phyloP scores from a whole-genome alignment of 2,113 vertebrate species.

The Chunga burmeisteri region DNA sequence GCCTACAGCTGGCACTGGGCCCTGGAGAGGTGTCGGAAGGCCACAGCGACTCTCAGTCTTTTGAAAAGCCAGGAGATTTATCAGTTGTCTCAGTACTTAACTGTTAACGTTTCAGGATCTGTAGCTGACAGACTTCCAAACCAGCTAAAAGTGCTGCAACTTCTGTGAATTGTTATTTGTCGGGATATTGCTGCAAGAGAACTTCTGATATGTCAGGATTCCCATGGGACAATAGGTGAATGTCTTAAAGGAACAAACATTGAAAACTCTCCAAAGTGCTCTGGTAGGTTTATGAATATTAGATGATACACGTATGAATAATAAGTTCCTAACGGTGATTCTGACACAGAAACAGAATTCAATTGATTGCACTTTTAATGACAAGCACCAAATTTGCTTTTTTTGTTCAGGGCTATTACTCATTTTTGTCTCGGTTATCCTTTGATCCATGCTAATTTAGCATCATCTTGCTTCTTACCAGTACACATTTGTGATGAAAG shows the following conservation, averaged over 20 bases:
- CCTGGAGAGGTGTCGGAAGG: not conserved
- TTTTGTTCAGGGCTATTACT: not conserved
- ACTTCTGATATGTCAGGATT: not conserved
- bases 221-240: not conserved
- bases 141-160: not conserved
- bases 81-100: not conserved
- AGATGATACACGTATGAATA: not conserved
- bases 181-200: not conserved
- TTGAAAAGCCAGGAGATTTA: not conserved
- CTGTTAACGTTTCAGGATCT: not conserved
- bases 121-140: not conserved
- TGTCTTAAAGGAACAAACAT: not conserved
- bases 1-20: not conserved
- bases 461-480: not conserved
- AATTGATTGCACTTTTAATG: not conserved
- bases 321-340: not conserved
- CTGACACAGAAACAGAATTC: not conserved
- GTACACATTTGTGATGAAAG: not conserved
- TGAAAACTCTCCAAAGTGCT: not conserved
- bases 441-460: not conserved
- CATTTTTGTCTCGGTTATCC: not conserved
- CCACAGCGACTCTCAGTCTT: not conserved
- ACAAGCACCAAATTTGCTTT: not conserved
- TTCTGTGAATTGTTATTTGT: conserved; percentile 3
- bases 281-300: not conserved